Evolutionary conservation across 2,113 vertebrate genomes (phyloP).

Genomic region (Clarias batrachus): DNA sequence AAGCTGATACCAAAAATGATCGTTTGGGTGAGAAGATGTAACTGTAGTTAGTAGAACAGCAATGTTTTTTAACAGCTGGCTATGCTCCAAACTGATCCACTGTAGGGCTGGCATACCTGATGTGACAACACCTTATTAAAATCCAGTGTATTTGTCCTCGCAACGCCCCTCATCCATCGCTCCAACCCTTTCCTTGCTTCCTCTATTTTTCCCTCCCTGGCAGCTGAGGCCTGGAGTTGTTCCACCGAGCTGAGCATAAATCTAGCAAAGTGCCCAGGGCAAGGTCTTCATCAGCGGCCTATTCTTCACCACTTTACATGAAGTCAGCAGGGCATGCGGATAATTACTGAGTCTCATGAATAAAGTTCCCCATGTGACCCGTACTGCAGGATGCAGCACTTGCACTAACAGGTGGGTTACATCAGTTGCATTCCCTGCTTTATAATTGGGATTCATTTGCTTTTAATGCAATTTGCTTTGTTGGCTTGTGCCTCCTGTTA

Average conservation of each 20-base stretch:
- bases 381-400: slow-evolving; percentile 16
- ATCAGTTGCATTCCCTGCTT: background rate
- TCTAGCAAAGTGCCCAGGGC: slow-evolving; percentile 65
- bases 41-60: slow-evolving; percentile 55
- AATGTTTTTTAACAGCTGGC: slow-evolving; percentile 59
- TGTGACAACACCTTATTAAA: slow-evolving; percentile 72
- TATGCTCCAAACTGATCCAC: slow-evolving; percentile 63
- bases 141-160: slow-evolving; percentile 65
- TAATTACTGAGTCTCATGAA: slow-evolving; percentile 55
- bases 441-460: slow-evolving; percentile 4
- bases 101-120: slow-evolving; percentile 58
- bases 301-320: slow-evolving; percentile 71
- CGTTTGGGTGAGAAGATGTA: slow-evolving; percentile 39
- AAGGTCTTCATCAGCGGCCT: slow-evolving; percentile 70
- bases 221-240: slow-evolving; percentile 47
- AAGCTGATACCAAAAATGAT: background rate
- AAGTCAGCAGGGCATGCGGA: slow-evolving; percentile 67
- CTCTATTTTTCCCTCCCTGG: slow-evolving; percentile 40
- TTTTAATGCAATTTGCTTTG: background rate
- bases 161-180: slow-evolving; percentile 30
- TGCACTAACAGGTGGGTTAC: slow-evolving; percentile 26
- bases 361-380: slow-evolving; percentile 14
- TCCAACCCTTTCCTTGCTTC: slow-evolving; percentile 36
- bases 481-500: background rate
- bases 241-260: slow-evolving; percentile 65